Base-by-base conservation (phyloP, 2,888 invertebrate species). In the Pachymerium ferrugineum region DNA sequence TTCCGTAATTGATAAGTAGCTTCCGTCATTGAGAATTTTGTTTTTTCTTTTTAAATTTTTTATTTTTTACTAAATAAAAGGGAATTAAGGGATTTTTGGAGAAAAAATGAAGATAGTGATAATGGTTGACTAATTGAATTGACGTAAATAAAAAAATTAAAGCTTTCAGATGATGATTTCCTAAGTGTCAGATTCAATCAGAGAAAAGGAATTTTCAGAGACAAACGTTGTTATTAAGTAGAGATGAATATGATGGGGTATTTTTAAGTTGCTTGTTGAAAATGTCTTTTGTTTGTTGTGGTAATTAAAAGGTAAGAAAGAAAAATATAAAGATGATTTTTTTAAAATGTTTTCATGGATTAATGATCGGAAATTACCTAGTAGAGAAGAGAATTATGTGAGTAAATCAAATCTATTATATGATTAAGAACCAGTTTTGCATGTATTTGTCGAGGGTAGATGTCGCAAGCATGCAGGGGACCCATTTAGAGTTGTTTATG, bases 91-190 rank as follows among this genome's bases (percentile, higher is more conserved):
- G n/a, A n/a, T n/a, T n/a, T n/a, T n/a, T n/a, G 22, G 16, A 22
- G 54, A 22, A 54, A 54, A 54, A 54, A 25, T 54, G 54, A 25
- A 25, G 22, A 28, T 28, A 47, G 25, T 14, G 54, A 54, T 54
- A 54, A 54, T 54, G 54, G 54, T 22, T 10, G 54, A 25, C 54
- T 54, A 54, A 54, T 54, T 54, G 54, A 54, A 54, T 54, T 54
- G 25, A 54, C 22, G 12, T 22, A 25, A 28, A 19, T 12, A 19
- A 54, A 54, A 54, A 54, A 54, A 54, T 54, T 25, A 28, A 54
- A 54, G 54, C 54, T 54, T 54, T n/a, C n/a, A n/a, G n/a, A 54
- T 25, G 54, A 25, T 54, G 54, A 54, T 54, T 54, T 54, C 54
- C 54, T 54, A 22, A 54, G 25, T 54, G 54, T 54, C 54, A 25